phyloP scores from a whole-genome alignment of 2,797 vertebrate genomes.

The Molossus molossus region DNA sequence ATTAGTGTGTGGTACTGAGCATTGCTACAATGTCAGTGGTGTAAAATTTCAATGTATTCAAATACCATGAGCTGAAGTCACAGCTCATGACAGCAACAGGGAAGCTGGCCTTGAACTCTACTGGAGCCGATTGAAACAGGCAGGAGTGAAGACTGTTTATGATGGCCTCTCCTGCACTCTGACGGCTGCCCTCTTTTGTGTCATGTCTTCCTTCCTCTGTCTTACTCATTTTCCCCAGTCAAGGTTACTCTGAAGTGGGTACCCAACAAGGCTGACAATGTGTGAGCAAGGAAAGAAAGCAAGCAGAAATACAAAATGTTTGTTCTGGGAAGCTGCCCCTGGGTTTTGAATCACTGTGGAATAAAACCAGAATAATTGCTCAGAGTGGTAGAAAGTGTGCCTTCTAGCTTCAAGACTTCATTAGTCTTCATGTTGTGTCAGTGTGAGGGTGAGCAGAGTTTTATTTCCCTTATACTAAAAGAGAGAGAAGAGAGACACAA shows the following conservation, averaged over 20 bases:
- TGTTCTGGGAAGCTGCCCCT: constrained; percentile 15
- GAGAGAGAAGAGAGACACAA: constrained; percentile 1
- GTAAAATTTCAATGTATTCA: constrained; percentile 67
- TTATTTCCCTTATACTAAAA: background rate
- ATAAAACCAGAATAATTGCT: constrained; percentile 16
- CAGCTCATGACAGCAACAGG: constrained; percentile 61
- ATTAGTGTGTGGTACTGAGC: constrained; percentile 13
- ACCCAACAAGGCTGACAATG: constrained; percentile 53
- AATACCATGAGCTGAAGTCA: constrained; percentile 59
- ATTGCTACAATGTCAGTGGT: constrained; percentile 15
- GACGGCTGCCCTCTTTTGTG: constrained; percentile 52
- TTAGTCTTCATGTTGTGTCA: background rate
- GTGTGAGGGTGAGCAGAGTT: background rate
- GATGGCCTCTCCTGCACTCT: constrained; percentile 33
- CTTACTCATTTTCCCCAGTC: constrained; percentile 83
- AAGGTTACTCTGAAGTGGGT: constrained; percentile 48
- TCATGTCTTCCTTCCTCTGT: constrained; percentile 78
- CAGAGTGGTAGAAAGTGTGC: background rate
- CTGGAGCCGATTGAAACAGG: constrained; percentile 71
- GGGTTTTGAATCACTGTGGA: background rate
- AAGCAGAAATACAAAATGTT: background rate
- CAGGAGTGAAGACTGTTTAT: constrained; percentile 37
- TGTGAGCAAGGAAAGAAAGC: constrained; percentile 29
- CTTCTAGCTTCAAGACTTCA: background rate
- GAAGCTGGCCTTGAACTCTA: constrained; percentile 64